A percentile compares a stretch with the other conserved stretches of the same genome.
These are phyloP conservation scores for Dendrocopos noguchii DNA, from an alignment of 2,113 vertebrate genomes.

Conservation along the genomic window DNA sequence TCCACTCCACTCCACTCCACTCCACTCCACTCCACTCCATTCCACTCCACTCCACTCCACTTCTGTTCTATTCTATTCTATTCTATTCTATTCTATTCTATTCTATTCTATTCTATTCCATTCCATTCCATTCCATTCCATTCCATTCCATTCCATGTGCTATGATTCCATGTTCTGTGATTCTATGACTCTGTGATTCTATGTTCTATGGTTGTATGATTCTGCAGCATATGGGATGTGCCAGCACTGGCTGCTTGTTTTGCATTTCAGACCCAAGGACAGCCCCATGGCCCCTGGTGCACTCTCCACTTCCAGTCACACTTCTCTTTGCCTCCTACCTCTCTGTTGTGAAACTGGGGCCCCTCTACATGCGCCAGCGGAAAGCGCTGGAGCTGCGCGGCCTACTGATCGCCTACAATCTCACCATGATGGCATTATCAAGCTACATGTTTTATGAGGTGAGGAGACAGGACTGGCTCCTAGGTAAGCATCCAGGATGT, in stretches of 20 bases:
- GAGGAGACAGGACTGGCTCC: not conserved
- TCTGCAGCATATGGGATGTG: not conserved
- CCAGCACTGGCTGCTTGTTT: not conserved
- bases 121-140: no score
- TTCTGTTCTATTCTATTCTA: no score
- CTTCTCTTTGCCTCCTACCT: slow-evolving; percentile 74
- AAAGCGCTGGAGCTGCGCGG: slow-evolving; percentile 64
- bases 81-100: no score
- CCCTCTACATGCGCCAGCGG: slow-evolving; percentile 43
- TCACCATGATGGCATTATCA: slow-evolving; percentile 73
- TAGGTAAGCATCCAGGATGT: not conserved
- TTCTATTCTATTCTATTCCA: no score
- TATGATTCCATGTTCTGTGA: no score
- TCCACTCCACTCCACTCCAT: no score
- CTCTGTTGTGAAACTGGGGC: slow-evolving; percentile 65
- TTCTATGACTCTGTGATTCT: no score
- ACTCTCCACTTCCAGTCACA: slow-evolving; percentile 64
- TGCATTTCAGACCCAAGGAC: slow-evolving; percentile 76
- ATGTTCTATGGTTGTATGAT: no score
- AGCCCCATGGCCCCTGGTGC: slow-evolving; percentile 73
- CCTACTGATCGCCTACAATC: slow-evolving; percentile 72
- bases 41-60: no score
- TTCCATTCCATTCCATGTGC: no score
- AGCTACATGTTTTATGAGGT: slow-evolving; percentile 81
- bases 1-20: no score